Conservation (phyloP, 2,888 invertebrate species). For the Cinara cedri region DNA sequence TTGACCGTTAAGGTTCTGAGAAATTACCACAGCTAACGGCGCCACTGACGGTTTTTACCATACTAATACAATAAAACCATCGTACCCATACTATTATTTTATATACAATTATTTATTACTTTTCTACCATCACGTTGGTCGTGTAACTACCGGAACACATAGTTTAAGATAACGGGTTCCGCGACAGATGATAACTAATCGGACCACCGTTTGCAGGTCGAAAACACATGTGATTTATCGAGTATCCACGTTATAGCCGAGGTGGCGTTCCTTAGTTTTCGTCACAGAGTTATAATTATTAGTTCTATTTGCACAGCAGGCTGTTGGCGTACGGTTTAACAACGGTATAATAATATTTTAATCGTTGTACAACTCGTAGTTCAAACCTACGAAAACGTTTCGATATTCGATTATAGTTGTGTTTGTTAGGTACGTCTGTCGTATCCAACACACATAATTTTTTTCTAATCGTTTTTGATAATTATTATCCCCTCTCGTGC, state of each 20-base stretch:
- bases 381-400: too few species aligned
- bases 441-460: too few species aligned
- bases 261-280: neutral
- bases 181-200: conserved; percentile 35
- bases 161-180: conserved; percentile 33
- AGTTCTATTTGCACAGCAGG: neutral
- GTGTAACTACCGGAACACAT: neutral
- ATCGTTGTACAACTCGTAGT: too few species aligned
- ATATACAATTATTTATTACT: neutral
- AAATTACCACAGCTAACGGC: neutral
- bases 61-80: neutral
- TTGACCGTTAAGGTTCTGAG: conserved; percentile 2
- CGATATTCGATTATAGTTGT: too few species aligned
- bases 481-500: neutral
- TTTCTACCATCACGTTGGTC: neutral
- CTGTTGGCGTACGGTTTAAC: neutral
- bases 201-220: conserved; percentile 8
- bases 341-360: too few species aligned
- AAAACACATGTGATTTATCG: conserved; percentile 21
- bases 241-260: conserved; percentile 18
- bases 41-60: neutral
- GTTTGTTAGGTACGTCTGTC: too few species aligned
- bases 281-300: neutral
- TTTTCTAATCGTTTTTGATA: neutral
- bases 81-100: too few species aligned